These are phyloP conservation scores for Laticauda laticaudata DNA, from an alignment of 2,113 vertebrate genomes.

Conservation along the genomic window DNA sequence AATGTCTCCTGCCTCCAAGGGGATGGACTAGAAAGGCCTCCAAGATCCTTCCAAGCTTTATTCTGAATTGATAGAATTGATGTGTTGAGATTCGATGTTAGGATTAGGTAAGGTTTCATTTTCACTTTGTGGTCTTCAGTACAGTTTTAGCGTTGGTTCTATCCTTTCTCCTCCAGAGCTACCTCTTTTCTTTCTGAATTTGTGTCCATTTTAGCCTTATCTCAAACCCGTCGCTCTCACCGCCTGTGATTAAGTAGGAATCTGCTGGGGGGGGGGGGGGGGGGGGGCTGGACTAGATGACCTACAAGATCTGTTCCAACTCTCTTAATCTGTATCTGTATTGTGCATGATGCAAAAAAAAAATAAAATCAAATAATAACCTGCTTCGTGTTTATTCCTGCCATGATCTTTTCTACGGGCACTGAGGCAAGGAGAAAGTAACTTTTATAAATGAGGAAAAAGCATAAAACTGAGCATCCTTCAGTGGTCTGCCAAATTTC, in stretches of 20 bases:
- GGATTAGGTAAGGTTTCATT: no score
- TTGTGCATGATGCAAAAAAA: background rate
- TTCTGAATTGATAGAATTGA: no score
- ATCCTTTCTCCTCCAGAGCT: background rate
- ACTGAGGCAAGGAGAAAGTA: background rate
- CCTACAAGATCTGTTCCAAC: no score
- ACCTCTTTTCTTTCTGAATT: background rate
- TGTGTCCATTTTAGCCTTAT: no score
- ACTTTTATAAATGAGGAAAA: background rate
- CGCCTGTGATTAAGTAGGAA: background rate
- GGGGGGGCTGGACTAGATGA: no score
- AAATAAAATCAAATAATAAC: background rate
- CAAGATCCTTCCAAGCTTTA: no score
- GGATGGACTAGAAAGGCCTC: no score
- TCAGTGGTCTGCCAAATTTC: background rate
- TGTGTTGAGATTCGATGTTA: no score
- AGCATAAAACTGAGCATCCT: background rate
- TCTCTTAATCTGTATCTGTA: no score
- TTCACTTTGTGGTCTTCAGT: no score
- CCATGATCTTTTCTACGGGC: background rate
- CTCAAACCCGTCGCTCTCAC: background rate
- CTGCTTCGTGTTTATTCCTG: background rate
- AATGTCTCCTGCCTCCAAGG: no score
- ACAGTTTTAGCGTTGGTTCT: background rate
- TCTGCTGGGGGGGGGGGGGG: no score